Conservation (phyloP, 2,113 vertebrate genomes). For the Peromyscus polionotus region DNA sequence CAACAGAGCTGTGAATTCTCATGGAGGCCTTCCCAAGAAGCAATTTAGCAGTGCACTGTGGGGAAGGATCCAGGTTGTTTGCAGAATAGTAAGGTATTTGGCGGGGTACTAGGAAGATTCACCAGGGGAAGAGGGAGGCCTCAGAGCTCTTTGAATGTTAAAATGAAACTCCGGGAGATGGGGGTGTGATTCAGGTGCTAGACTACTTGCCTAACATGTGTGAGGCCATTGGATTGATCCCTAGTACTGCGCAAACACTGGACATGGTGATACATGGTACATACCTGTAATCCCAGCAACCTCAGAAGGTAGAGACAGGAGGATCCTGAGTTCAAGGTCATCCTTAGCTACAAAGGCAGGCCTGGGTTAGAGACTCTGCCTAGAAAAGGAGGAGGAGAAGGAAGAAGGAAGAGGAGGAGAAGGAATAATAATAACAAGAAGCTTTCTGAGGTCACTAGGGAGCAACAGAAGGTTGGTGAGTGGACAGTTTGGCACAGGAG, state of each 20-base stretch:
- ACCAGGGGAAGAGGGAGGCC: neutral
- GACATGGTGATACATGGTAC: neutral
- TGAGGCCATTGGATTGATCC: neutral
- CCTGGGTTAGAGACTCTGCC: neutral
- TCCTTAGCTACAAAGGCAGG: neutral
- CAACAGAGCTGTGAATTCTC: neutral
- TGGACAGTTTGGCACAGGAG: neutral
- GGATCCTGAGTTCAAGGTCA: neutral
- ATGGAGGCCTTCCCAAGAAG: neutral
- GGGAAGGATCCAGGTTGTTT: neutral
- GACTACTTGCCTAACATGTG: neutral
- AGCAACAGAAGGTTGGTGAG: neutral
- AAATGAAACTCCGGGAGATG: neutral
- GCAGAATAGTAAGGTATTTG: neutral
- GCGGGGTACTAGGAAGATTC: neutral
- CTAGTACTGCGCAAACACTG: neutral
- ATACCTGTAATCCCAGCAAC: neutral
- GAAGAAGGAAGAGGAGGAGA: accelerated
- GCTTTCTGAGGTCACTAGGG: neutral
- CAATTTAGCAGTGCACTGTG: neutral
- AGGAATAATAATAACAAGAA: too few species aligned
- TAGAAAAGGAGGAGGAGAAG: neutral
- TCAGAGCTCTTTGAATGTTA: neutral
- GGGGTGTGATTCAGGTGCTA: neutral
- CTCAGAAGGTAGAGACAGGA: neutral